Evolutionary conservation across 2,113 vertebrate genomes (phyloP), one percentile per base, ranked within the genome.

Genomic region (Psammodynastes pulverulentus): DNA sequence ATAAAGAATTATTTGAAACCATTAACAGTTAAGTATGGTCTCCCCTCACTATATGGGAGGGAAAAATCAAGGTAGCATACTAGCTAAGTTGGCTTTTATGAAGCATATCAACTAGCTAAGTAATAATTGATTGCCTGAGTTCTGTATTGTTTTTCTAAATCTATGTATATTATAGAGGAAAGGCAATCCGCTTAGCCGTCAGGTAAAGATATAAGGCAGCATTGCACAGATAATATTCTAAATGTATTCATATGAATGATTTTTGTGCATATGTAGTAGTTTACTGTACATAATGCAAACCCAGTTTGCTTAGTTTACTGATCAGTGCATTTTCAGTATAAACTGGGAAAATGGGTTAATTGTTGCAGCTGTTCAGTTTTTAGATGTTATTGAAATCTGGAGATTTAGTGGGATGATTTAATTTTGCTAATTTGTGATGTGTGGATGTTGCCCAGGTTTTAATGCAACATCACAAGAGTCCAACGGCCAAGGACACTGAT

Each of bases 1-100:
- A 92, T 84, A 92, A 94, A 95, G 85, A 45, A 4, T 62, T 10
- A n/a, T 26, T 51, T 21, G 34, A 79, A 79, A 43, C 17, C 21
- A 43, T 43, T 43, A 43, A 79, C 34, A 79, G 72, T 43, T 21
- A 79, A 79, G 17, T 79, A 43, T 21, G 6, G 0, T 79, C 7
- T 21, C 72, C 72, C 15, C 17, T 21, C 7, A 9, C 34, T 79
- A 43, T 79, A 43, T 43, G 72, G 34, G 24, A 58, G 34, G 34
- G 7, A 43, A 9, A 79, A 34, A 79, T 79, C 72, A 9, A 79
- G 43, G 17, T 79, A 39, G 34, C 34, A 39, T 79, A 79, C 34
- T 79, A 39, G 7, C 17, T 43, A 43, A 79, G 7, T 79, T 79
- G 72, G 34, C 72, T 79, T 79, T 79, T 43, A 43, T 79, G 34